These are phyloP conservation scores for Bilobella aurantiaca DNA, from an alignment of 1,140 invertebrate species.

Conservation along the genomic window DNA sequence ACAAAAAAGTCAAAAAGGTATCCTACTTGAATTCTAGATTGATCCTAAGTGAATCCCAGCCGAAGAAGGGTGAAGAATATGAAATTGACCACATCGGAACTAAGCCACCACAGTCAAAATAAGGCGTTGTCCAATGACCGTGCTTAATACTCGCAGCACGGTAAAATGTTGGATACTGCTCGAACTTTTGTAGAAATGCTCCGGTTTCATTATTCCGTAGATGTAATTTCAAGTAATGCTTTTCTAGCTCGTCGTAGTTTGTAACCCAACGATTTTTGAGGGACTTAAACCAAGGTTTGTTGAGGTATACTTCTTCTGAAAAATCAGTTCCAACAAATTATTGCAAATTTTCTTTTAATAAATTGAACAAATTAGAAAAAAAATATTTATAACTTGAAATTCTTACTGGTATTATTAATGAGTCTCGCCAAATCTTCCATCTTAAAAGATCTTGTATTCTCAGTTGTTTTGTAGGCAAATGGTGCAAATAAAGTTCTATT, in stretches of 20 bases:
- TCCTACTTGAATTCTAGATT: constrained; percentile 90
- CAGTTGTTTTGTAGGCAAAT: constrained; percentile 75
- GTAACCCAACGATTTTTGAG: constrained; percentile 86
- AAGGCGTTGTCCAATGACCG: constrained; percentile 85
- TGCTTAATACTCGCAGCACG: constrained; percentile 72
- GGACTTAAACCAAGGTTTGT: constrained; percentile 73
- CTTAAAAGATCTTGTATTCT: constrained; percentile 72
- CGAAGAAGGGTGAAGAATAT: constrained; percentile 93
- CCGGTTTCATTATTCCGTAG: constrained; percentile 80
- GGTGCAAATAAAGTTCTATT: constrained; percentile 87
- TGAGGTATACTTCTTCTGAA: constrained; percentile 65
- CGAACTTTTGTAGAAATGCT: constrained; percentile 67
- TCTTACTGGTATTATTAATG: constrained; percentile 61
- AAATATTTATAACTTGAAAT: too few relatives aligned
- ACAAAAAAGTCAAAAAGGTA: background rate
- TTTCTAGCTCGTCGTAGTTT: constrained; percentile 83
- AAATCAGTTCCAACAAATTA: constrained; percentile 30
- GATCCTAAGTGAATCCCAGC: constrained; percentile 81
- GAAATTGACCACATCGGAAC: constrained; percentile 89
- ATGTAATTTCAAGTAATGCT: constrained; percentile 84
- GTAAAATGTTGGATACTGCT: constrained; percentile 82
- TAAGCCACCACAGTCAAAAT: constrained; percentile 84
- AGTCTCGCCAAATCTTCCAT: constrained; percentile 75
- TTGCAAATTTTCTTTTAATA: constrained; percentile 37
- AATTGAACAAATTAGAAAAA: constrained; percentile 26